phyloP scores from a whole-genome alignment of 2,888 invertebrate genomes.

The Himalopsyche tibetana region DNA sequence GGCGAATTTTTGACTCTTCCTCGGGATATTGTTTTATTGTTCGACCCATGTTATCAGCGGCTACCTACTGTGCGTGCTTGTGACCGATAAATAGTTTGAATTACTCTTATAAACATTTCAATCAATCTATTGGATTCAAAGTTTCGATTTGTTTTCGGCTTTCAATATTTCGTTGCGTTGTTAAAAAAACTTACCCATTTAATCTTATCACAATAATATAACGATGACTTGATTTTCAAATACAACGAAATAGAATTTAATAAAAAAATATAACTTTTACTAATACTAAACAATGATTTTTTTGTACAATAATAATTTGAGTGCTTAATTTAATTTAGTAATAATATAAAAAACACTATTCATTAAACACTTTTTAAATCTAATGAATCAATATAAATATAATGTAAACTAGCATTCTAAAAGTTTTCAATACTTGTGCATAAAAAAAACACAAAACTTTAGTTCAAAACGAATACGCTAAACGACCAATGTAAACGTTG shows the following conservation, averaged over 20 bases:
- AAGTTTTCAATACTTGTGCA: no score
- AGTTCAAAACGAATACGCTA: no score
- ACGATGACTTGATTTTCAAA: not conserved
- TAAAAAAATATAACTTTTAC: not conserved
- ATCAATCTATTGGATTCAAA: not conserved
- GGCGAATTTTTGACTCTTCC: constrained; percentile 68
- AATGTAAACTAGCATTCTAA: no score
- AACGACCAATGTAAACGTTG: no score
- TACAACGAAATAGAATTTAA: constrained; percentile 4
- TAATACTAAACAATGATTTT: not conserved
- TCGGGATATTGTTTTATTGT: constrained; percentile 67
- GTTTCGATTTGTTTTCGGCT: not conserved
- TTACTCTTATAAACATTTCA: not conserved
- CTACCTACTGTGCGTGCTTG: not conserved
- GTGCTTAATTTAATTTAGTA: not conserved
- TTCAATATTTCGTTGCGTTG: not conserved
- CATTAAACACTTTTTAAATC: no score
- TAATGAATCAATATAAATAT: no score
- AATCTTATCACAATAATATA: not conserved
- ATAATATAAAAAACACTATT: no score
- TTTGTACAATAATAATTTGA: not conserved
- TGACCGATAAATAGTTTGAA: not conserved
- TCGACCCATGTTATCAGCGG: not conserved
- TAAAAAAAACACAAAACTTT: no score
- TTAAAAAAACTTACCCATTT: not conserved